Base-by-base conservation (phyloP, 2,888 invertebrate genomes). In the Plagodis dolabraria region DNA sequence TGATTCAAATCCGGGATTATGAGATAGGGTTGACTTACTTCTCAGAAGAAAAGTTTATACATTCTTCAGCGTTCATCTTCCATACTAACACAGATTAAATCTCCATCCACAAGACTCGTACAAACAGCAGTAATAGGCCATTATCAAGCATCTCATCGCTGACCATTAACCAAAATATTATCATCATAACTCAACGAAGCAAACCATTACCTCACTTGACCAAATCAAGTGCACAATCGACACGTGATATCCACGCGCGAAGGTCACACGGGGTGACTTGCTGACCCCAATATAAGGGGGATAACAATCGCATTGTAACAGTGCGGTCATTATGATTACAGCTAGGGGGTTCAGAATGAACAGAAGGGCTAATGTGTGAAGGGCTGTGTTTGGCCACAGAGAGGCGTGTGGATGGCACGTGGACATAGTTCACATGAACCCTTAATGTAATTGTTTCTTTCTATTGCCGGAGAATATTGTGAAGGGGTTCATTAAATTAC, bases 361-460 rank as follows among this genome's bases (percentile, higher is more conserved):
- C 70, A 67, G 66, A 69, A 71, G 79, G 79, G 80, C 72, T 82
- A 86, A 86, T 85, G 76, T 84, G 76, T 34, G 22, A 22, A 42
- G 77, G 78, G 80, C 70, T 82, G 81, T 85, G 78, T 86, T 86
- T 85, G 77, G 80, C 76, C 77, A 83, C 82, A 74, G 61, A 56
- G 44, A 70, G 83, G 82, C 86, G 83, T 86, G 88, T 86, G 90
- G 81, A 80, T 81, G 83, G 81, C 89, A 85, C 91, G 90, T 89
- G 91, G 83, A 79, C 72, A 67, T 66, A 59, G 75, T 80, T 83
- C 83, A 76, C 82, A 83, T 77, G 77, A 65, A 78, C 72, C 72
- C 68, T 68, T 74, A 68, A 47, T 33, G 40, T 69, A 74, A 70
- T 76, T 75, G 76, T 77, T 72, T 70, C 66, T 68, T 74, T 68